Evolutionary conservation across 2,797 vertebrate genomes (phyloP), one percentile per base, ranked within the genome.

Genomic region (Salmo trutta): DNA sequence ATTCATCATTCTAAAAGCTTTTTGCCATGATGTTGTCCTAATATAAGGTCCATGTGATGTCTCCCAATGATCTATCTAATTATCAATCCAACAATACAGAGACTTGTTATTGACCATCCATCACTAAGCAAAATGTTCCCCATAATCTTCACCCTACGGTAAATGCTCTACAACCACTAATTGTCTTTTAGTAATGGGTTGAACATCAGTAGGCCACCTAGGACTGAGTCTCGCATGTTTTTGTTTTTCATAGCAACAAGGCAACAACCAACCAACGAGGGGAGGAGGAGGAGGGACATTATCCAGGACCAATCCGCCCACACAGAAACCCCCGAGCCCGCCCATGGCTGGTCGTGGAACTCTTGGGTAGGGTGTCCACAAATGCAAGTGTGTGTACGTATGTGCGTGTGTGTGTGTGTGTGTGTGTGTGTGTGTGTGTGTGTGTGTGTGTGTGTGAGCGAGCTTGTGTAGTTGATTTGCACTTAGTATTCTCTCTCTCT

Each of bases 301-400:
- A 86, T 98, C 97, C 80, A 96, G 98, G 95, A 98, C 97, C 93
- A 99, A 97, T 92, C 98, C 98, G 71, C 98, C 98, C 17, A 98
- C 97, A 83, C 98, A 99, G 93, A 99, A 99, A 89, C 98, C 98
- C 77, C 98, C 98, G 4, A 99, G 98, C 90, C 98, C 98, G 84
- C 98, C 98, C 1, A 97, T 98, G 97, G 96, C 97, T 75, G 97
- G 98, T 83, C 95, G 97, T 75, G 98, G 98, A 79, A 99, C 98
- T 52, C 83, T 99, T 79, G 98, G 98, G 98, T 99, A 95, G 85
- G 86, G 41, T 64, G 19, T 64, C 17, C 7, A 64, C 14, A 64
- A 64, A 64, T 24, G 10, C 4, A 7, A 2, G 19, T 62, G 36
- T 36, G 36, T 36, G 33, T 7, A 7, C 1, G 5, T 36, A 7